Evolutionary conservation across 2,888 invertebrate species (phyloP), one percentile per base, ranked within the genome.

Genomic region (Hypselothyrea guttata): DNA sequence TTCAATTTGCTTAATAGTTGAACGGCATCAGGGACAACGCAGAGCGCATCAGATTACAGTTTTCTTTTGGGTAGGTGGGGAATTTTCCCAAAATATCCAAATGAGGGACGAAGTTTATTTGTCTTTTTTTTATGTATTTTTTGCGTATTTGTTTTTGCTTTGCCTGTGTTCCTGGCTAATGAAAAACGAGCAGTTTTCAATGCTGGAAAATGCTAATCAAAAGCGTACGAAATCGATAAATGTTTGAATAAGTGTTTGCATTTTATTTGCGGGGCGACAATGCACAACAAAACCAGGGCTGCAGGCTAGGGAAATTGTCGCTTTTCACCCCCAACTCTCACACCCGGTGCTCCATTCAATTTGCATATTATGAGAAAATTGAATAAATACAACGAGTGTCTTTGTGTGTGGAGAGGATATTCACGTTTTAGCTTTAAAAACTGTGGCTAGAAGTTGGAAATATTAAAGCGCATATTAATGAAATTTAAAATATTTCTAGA

Each of bases 1-100:
- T 82, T 78, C 79, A 78, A 82, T 82, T 82, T 84, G 75, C 71
- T 70, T 82, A 82, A 82, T 72, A 82, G 84, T 82, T 66, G 44
- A 59, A 22, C 22, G 73, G 73, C 73, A 69, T 56, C 64, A 65
- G 64, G 5, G 22, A 22, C 22, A 22, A 76, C 48, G 47, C n/a
- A n/a, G n/a, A 64, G 68, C 53, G 73, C 59, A 76, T 83, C 81
- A 79, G 74, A 79, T 79, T 83, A 83, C 78, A 55, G 41, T 48
- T 42, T 52, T 57, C 62, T 22, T 22, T 5, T 56, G 35, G 61
- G 47, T 64, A 40, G 70, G 65, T 68, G 70, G 48, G n/a, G 41
- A 48, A 53, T 28, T 38, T 27, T 8, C 31, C 28, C 16, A 37
- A 49, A 54, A 30, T 33, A n/a, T 60, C 51, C 54, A 56, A 60